Evolutionary conservation across 2,113 vertebrate species (phyloP).

Genomic region (Engraulis encrasicolus): DNA sequence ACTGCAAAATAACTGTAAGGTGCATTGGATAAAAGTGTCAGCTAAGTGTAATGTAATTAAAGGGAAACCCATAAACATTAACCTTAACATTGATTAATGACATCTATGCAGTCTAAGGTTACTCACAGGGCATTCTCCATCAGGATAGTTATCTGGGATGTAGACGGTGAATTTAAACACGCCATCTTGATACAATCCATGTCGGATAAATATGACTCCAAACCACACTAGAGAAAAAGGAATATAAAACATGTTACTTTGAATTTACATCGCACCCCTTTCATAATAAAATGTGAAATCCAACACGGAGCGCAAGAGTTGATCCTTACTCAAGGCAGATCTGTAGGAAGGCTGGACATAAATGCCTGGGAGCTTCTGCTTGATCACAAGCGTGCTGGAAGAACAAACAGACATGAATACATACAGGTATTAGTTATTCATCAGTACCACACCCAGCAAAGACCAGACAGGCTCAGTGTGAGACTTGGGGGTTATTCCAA

Average conservation of each 20-base stretch:
- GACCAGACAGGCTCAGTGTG: not conserved
- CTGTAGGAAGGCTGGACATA: conserved; percentile 97
- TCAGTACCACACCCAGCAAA: not conserved
- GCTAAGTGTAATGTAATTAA: no score
- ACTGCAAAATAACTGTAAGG: no score
- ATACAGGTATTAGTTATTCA: not conserved
- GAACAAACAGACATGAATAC: conserved; percentile 33
- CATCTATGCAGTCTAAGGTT: not conserved
- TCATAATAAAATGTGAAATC: not conserved
- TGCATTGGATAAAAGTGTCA: no score
- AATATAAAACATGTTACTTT: not conserved
- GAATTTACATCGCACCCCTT: not conserved
- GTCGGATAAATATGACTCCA: conserved; percentile 98
- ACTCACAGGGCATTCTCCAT: conserved; percentile 91
- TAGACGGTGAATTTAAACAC: conserved; percentile 99
- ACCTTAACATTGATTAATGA: not conserved
- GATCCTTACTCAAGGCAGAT: conserved; percentile 90
- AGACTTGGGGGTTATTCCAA: not conserved
- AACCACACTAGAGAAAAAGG: conserved; percentile 89
- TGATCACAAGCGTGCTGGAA: conserved; percentile 92
- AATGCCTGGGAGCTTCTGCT: conserved; percentile 95
- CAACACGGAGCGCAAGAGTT: not conserved
- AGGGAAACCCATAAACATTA: not conserved
- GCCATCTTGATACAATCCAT: conserved; percentile 96
- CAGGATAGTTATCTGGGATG: conserved; percentile 98